Base-by-base conservation (phyloP, 2,888 invertebrate genomes). In the Nowickia ferox region DNA sequence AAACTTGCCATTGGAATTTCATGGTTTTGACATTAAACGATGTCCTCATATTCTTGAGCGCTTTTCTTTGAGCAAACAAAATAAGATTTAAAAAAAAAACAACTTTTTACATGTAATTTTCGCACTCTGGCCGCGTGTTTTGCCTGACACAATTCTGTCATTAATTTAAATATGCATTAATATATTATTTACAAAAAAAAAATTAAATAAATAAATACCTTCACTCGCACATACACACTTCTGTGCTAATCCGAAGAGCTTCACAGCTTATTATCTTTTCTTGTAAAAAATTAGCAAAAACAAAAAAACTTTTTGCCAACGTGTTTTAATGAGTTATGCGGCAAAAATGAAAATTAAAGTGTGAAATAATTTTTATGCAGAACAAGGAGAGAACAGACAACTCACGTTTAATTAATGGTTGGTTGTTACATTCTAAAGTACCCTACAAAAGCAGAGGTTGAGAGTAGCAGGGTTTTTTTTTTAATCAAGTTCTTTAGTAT, bases 161-260 rank as follows among this genome's bases (percentile, higher is more conserved):
- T 69, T 84, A 59, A 76, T 80, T 76, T 69, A 38, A 57, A 80
- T 80, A 74, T 71, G 65, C 51, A 81, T 69, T 69, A 71, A 63
- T 65, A 59, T 79, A 30, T 30, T 30, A 30, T 65, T 71, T 46
- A 68, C 40, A 66, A 75, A 3, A 42, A 13, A 38, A 59, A 1
- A 38, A n/a, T n/a, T n/a, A n/a, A n/a, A n/a, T n/a, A n/a, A n/a
- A n/a, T n/a, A n/a, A 22, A 59, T 19, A 51, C 9, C 13, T 0
- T 44, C 46, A 61, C 17, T 10, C n/a, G 11, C 57, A 46, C 6
- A 51, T 57, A 40, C 40, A 53, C 81, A 75, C 74, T 84, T 59
- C 51, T 48, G 48, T n/a, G 19, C 46, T 72, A 46, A 40, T 42
- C 44, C 68, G 66, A 19, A 17, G 11, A 59, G 9, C 63, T 40